phyloP scores from a whole-genome alignment of 2,888 invertebrate genomes.

The Scaptomyza parva region DNA sequence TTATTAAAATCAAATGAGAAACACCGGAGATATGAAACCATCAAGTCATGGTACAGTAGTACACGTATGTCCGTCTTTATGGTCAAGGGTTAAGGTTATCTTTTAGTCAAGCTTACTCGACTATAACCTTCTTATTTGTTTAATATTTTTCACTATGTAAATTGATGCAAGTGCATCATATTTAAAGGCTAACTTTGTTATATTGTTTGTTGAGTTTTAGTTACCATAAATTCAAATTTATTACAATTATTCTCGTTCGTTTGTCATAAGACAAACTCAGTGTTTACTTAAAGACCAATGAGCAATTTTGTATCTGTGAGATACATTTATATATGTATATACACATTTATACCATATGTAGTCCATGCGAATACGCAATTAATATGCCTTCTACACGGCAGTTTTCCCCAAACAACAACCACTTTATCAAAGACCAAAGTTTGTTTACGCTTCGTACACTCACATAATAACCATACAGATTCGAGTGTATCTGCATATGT shows the following conservation, averaged over 20 bases:
- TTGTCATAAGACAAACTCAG: background rate
- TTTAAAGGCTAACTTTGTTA: background rate
- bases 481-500: background rate
- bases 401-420: conserved; percentile 27
- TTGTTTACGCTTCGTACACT: conserved; percentile 14
- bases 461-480: conserved; percentile 1
- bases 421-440: conserved; percentile 55
- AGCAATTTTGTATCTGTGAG: conserved; percentile 36
- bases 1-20: too few species aligned
- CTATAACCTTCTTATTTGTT: too few species aligned
- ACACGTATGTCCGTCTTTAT: too few species aligned
- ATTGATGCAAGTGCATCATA: too few species aligned
- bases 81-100: too few species aligned
- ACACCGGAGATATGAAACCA: too few species aligned
- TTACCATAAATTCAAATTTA: background rate
- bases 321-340: conserved; percentile 1
- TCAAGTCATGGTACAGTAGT: too few species aligned
- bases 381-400: conserved; percentile 35
- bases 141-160: too few species aligned
- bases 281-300: conserved; percentile 28
- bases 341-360: background rate
- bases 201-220: background rate
- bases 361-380: conserved; percentile 26
- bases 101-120: too few species aligned
- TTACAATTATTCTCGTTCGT: background rate